Conservation (phyloP, 2,113 vertebrate genomes). For the Gasterosteus nipponicus region DNA sequence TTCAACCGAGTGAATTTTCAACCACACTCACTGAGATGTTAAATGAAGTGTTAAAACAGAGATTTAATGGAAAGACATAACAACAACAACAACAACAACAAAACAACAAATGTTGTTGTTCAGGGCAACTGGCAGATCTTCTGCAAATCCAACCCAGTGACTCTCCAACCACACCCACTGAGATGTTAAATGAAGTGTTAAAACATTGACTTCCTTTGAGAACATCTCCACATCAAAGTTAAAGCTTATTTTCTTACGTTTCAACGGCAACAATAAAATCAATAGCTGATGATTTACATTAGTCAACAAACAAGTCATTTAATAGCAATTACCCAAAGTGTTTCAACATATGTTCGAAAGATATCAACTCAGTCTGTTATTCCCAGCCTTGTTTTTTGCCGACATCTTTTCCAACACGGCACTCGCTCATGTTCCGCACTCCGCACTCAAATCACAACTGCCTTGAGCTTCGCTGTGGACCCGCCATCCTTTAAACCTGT, state of each 20-base stretch:
- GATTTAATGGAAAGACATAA: neutral
- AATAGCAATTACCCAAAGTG: neutral
- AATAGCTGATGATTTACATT: neutral
- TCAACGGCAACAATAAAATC: neutral
- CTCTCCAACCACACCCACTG: constrained; percentile 5
- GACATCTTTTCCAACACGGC: neutral
- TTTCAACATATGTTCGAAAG: neutral
- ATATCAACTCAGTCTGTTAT: neutral
- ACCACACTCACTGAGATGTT: neutral
- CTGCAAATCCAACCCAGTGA: neutral
- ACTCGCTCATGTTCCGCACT: neutral
- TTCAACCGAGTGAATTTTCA: neutral
- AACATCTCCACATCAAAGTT: neutral
- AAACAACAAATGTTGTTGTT: neutral
- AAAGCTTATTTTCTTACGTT: neutral
- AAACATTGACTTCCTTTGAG: neutral
- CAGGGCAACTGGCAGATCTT: neutral
- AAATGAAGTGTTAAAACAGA: neutral
- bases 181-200: neutral
- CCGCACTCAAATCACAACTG: constrained; percentile 22
- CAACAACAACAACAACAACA: neutral
- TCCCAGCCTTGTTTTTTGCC: constrained; percentile 3
- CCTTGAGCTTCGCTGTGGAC: constrained; percentile 5
- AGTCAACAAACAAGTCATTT: constrained; percentile 4
- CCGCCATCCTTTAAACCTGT: constrained; percentile 29